Base-by-base conservation (phyloP, 2,797 vertebrate genomes). In the Coreius guichenoti region DNA sequence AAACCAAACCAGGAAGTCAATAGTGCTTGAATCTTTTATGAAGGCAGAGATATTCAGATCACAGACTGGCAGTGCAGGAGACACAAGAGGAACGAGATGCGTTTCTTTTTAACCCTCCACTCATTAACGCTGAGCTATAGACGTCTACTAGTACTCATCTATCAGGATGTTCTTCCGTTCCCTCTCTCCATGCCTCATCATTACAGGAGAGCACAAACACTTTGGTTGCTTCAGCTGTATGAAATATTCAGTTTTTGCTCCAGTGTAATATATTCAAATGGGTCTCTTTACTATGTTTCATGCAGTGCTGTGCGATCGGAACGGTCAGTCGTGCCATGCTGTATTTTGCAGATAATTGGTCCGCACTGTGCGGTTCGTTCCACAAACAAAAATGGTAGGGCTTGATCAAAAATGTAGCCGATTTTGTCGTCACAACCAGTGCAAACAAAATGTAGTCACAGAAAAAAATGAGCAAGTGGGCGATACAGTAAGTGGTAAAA, bases 41-140 rank as follows among this genome's bases (percentile, higher is more conserved):
- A 97, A 96, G 95, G 95, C 94, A 93, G 95, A 96, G 96, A 91
- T 96, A 96, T 97, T 97, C 96, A 94, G 96, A 96, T 96, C 96
- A 96, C 96, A 96, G 94, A 69, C 94, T 91, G 93, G 94, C 92
- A 94, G 92, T 82, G 87, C 94, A 92, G 91, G 91, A 94, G 92
- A 91, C 90, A 92, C 89, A 90, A 90, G 88, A 91, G 92, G 49
- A 87, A 58, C 78, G 76, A 81, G 49, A 86, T 47, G 77, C 54
- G 33, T 14, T 84, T 83, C 58, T 75, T 70, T 65, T 54, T 75
- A 67, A 86, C 78, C 72, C 82, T 80, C 67, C 75, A 86, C 92
- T 93, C 92, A 92, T 94, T 94, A 94, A 91, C 81, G 78, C 86
- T 43, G 83, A 81, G 70, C 83, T 31, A 47, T 77, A 79, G 47